Evolutionary conservation across 2,113 vertebrate species (phyloP), one percentile per base, ranked within the genome.

Genomic region (Trogon surrucura): DNA sequence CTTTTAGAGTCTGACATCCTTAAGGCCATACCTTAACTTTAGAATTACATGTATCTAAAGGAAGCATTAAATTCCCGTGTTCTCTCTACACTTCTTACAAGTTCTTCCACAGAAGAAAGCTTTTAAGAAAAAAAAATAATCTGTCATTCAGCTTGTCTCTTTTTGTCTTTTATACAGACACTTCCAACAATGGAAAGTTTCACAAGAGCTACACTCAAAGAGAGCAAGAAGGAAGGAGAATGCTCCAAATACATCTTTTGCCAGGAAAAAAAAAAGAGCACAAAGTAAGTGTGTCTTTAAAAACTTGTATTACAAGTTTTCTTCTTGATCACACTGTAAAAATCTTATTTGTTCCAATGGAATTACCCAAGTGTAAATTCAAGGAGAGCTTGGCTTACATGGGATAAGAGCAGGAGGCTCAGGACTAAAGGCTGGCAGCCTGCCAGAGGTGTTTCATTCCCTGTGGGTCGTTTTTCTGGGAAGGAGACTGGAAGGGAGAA

Each of bases 141-240:
- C 36, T 3, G 54, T 66, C 38, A 92, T 83, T 86, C 60, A 91
- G 26, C 69, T 92, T 84, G 67, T 69, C 61, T 96, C 64, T 87
- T 86, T 89, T 71, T 96, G 74, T 79, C 70, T 82, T 91, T 80
- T 69, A 58, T 44, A 65, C 75, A 88, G 92, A 57, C 21, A 32
- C 34, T 80, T 92, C 65, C 69, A 92, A 91, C 89, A 96, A 93
- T 86, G 72, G 57, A 41, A 90, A 79, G 38, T 92, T 94, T 88
- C 83, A 75, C 48, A 81, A 83, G 56, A 89, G 45, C 14, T 85
- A 80, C 82, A 67, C 75, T 72, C 90, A 88, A 71, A 60, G 65
- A 88, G 82, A 86, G 51, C 26, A 64, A 71, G 83, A 80, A 48
- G 29, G 71, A 78, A 91, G n/a, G 36, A 88, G 41, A 92, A 80